Evolutionary conservation across 2,888 invertebrate genomes (phyloP), one percentile per base, ranked within the genome.

Genomic region (Megamerina dolium): DNA sequence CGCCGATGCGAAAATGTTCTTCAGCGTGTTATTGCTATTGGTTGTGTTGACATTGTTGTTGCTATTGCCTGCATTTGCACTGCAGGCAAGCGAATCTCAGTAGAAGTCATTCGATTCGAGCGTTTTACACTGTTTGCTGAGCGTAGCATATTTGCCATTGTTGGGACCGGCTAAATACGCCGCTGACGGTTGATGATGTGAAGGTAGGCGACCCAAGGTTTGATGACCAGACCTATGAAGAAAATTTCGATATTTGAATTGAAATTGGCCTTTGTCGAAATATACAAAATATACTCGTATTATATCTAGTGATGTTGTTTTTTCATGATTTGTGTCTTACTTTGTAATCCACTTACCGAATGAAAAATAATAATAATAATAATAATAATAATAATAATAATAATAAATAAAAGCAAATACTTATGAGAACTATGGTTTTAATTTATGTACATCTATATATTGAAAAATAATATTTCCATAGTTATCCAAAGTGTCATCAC

Each of bases 51-150:
- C 57, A 58, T 54, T 57, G 56, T 61, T 50, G 60, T 62, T 63
- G 59, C 61, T 65, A 61, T 63, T 70, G 72, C 72, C 72, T 72
- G 72, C 72, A 71, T 66, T 64, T 54, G 66, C 57, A 55, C 73
- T 77, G 82, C 83, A 72, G 72, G 72, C 72, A 70, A 71, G 70
- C 70, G 72, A 72, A 76, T 86, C 87, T 90, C 89, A 91, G 88
- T 92, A 92, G 77, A 91, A 92, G 76, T 91, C 91, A 66, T 83
- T 87, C 61, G 89, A 85, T 77, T 91, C 91, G 43, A 91, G 78
- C 63, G 91, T 91, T 79, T 91, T 92, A 83, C 91, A 92, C 77
- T 91, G 90, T 77, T 90, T 90, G 83, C 88, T 90, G 73, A 91
- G 78, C 74, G 91, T 91, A 73, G 90, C 89, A 80, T 90, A 91